Base-by-base conservation (phyloP, 2,888 invertebrate species). In the Tenthredo notha region DNA sequence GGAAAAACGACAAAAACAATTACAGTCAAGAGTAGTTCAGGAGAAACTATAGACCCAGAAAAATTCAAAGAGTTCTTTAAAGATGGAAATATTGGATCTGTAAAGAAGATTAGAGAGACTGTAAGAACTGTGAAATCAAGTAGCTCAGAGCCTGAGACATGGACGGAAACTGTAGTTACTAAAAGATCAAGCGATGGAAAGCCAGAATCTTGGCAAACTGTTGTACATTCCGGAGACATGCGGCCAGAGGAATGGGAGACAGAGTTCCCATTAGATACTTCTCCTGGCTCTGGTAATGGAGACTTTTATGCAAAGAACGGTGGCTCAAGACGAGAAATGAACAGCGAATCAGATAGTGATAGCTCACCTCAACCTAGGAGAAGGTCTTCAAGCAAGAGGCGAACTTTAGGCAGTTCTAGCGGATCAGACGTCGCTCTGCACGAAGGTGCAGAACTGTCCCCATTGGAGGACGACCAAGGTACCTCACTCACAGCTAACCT, bases 381-480 rank as follows among this genome's bases (percentile, higher is more conserved):
- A 83, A 90, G 91, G 86, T 92, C 92, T 9, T 89, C 91, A 74
- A 91, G 91, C 89, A 93, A 93, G 88, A 91, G 93, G 89, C 93
- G 94, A 90, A 95, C 95, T 58, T 92, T 95, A 85, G 95, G 95
- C 88, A 95, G 95, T 90, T 95, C 95, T 86, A 95, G 95, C 90
- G 95, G 95, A 84, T 95, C 95, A 54, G 96, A 96, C 91, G 94
- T 95, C 85, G 96, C 96, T 86, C 93, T 96, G 86, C 95, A 95
- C 91, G 96, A 96, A 92, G 96, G 95, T 85, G 95, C 95, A 74
- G 95, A 95, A 90, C 94, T 95, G 86, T 95, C 95, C 91, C 93
- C 93, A 87, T 91, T 93, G 91, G 95, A 95, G 90, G 95, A 95
- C 91, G 95, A 95, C 93, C 95, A 95, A 95, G 95, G 95, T 95